A percentile compares a stretch with the other conserved stretches of the same genome.
Evolutionary conservation across 2,113 vertebrate genomes (phyloP).

Genomic region (Ictalurus furcatus): DNA sequence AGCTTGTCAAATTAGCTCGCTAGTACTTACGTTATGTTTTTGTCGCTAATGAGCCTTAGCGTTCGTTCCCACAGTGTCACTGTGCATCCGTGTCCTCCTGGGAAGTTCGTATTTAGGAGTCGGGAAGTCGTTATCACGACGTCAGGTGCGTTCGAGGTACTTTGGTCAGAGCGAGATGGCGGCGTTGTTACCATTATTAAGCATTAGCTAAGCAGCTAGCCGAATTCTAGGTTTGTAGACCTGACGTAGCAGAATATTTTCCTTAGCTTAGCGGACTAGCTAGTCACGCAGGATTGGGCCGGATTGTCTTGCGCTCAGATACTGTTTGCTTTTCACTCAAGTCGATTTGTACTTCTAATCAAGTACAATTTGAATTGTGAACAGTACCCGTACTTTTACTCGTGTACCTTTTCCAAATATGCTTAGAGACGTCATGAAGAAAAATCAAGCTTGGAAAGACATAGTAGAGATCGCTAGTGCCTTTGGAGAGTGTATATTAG

Average conservation of each 20-base stretch:
- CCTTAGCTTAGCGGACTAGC: background rate
- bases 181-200: background rate
- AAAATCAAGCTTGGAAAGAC: background rate
- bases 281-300: background rate
- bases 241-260: background rate
- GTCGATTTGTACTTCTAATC: background rate
- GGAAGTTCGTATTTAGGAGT: too few species aligned
- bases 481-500: background rate
- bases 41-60: background rate
- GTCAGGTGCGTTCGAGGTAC: too few species aligned
- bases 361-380: too few species aligned
- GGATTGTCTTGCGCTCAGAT: background rate
- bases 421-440: background rate
- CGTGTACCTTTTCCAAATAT: background rate
- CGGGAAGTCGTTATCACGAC: too few species aligned
- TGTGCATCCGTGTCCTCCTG: too few species aligned
- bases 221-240: background rate
- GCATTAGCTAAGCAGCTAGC: background rate
- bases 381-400: background rate
- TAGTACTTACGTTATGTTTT: background rate
- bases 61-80: background rate
- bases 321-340: background rate
- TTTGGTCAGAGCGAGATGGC: too few species aligned
- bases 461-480: background rate
- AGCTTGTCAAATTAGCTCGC: background rate